Evolutionary conservation across 2,888 invertebrate species (phyloP).

Genomic region (Myopa testacea): DNA sequence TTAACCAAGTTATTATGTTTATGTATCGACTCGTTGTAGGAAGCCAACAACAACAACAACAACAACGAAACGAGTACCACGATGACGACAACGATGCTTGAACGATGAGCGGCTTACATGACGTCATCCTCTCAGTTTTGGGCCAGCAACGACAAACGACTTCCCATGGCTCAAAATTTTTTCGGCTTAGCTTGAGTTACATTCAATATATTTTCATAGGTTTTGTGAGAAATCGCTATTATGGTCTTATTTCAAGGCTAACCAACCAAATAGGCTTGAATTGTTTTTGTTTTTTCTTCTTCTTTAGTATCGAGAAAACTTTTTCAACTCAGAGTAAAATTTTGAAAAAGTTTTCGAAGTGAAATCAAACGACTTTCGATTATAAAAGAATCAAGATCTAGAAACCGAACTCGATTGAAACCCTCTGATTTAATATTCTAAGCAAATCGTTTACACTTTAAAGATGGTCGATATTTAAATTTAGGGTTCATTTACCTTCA

Average conservation of each 20-base stretch:
- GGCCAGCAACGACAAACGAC: background rate
- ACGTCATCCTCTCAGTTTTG: background rate
- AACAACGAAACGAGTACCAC: background rate
- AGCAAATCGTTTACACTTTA: too few relatives aligned
- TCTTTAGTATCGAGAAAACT: too few relatives aligned
- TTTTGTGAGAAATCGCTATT: background rate
- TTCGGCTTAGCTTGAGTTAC: background rate
- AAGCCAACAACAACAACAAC: constrained; percentile 2
- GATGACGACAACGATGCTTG: background rate
- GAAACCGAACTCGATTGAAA: too few relatives aligned
- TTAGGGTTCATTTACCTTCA: too few relatives aligned
- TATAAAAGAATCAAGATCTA: too few relatives aligned
- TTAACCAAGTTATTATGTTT: background rate
- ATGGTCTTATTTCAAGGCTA: background rate
- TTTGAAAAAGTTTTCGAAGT: too few relatives aligned
- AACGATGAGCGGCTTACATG: background rate
- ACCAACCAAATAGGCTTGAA: background rate
- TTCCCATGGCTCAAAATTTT: background rate
- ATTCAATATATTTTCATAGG: too few relatives aligned
- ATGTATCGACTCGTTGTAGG: background rate
- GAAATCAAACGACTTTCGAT: too few relatives aligned
- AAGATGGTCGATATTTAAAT: too few relatives aligned
- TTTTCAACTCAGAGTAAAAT: too few relatives aligned
- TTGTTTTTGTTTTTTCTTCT: background rate
- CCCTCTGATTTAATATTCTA: too few relatives aligned